A percentile compares a stretch with the other conserved stretches of the same genome.
phyloP scores from a whole-genome alignment of 2,113 vertebrate species.

The Lipophrys pholis region DNA sequence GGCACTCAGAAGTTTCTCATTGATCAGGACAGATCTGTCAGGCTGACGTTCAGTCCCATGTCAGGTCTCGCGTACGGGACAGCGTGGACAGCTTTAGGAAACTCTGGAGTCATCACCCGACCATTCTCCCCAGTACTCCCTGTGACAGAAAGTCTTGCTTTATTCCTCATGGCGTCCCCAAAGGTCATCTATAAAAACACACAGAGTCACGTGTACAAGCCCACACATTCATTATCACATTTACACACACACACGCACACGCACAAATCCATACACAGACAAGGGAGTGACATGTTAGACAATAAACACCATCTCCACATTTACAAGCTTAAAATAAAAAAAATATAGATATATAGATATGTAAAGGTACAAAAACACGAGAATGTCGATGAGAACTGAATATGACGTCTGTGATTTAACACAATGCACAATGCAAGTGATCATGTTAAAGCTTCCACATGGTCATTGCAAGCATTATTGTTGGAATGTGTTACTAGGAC shows the following conservation, averaged over 20 bases:
- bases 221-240: conserved; percentile 38
- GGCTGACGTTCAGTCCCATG: conserved; percentile 99
- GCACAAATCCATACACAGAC: conserved; percentile 65
- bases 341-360: conserved; percentile 7
- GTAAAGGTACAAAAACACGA: conserved; percentile 69
- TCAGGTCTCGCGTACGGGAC: conserved; percentile 97
- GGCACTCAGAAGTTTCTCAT: conserved; percentile 98
- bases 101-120: conserved; percentile 98
- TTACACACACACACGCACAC: conserved; percentile 44
- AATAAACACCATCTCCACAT: conserved; percentile 13
- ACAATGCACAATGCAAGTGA: conserved; percentile 66
- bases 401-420: conserved; percentile 46
- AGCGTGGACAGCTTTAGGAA: conserved; percentile 99
- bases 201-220: conserved; percentile 48
- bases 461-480: conserved; percentile 77
- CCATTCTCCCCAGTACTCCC: conserved; percentile 99
- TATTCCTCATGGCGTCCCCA: conserved; percentile 94
- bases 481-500: conserved; percentile 70
- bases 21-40: conserved; percentile 98
- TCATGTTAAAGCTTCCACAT: conserved; percentile 69
- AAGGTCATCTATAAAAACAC: conserved; percentile 91
- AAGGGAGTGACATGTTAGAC: conserved; percentile 63
- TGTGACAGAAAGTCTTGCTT: conserved; percentile 97
- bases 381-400: conserved; percentile 77
- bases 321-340: conserved; percentile 49